Percentiles rank a stretch among this genome's conserved stretches.
Evolutionary conservation across 2,888 invertebrate genomes (phyloP).

Genomic region (Tribolium freemani): DNA sequence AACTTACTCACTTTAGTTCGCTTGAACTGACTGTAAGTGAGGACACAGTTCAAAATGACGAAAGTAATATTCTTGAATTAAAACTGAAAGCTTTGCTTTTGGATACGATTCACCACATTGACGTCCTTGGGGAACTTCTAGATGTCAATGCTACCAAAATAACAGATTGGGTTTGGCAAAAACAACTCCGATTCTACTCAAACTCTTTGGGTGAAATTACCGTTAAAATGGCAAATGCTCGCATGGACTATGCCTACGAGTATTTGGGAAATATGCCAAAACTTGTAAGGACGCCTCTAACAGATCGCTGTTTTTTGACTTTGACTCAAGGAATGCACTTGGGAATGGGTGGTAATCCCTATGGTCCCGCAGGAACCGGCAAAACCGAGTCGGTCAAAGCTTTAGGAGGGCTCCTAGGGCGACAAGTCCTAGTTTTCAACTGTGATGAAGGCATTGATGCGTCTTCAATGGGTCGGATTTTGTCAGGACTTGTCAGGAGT

Average conservation of each 20-base stretch:
- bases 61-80: slow-evolving; percentile 69
- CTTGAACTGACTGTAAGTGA: slow-evolving; percentile 62
- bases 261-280: slow-evolving; percentile 97
- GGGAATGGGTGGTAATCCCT: slow-evolving; percentile 98
- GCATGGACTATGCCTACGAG: slow-evolving; percentile 97
- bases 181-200: slow-evolving; percentile 90
- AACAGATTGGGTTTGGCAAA: slow-evolving; percentile 94
- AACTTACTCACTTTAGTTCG: slow-evolving; percentile 70
- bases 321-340: slow-evolving; percentile 96
- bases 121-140: slow-evolving; percentile 84
- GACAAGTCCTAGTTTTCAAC: slow-evolving; percentile 95
- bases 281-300: slow-evolving; percentile 94
- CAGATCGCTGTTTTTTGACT: slow-evolving; percentile 97
- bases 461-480: slow-evolving; percentile 93
- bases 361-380: slow-evolving; percentile 98
- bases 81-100: slow-evolving; percentile 94
- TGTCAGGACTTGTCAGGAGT: slow-evolving; percentile 92
- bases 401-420: slow-evolving; percentile 88
- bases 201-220: slow-evolving; percentile 74
- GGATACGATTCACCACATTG: slow-evolving; percentile 93
- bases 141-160: slow-evolving; percentile 76
- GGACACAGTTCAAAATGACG: slow-evolving; percentile 47
- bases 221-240: slow-evolving; percentile 92
- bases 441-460: slow-evolving; percentile 99
- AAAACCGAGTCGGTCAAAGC: slow-evolving; percentile 99